Evolutionary conservation across 2,113 vertebrate species (phyloP).

Genomic region (Taxidea taxus): DNA sequence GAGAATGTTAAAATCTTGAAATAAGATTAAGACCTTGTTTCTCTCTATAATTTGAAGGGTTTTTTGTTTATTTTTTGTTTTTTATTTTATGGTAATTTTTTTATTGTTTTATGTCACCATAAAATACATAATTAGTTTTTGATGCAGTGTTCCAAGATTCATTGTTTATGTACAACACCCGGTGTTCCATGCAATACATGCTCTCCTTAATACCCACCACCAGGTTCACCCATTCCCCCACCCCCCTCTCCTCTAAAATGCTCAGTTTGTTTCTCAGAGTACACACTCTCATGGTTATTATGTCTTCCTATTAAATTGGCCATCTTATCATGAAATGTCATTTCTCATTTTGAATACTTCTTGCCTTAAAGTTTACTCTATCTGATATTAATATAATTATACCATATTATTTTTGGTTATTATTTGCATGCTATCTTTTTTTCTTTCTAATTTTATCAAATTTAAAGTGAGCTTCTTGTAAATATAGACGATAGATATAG

Average conservation of each 20-base stretch:
- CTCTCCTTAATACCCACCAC: no score
- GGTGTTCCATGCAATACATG: no score
- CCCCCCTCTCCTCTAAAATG: no score
- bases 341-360: not conserved
- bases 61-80: no score
- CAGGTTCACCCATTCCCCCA: no score
- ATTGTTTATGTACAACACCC: no score
- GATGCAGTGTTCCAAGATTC: no score
- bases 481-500: not conserved
- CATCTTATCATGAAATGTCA: not conserved
- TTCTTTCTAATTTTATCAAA: not conserved
- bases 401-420: not conserved
- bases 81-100: no score
- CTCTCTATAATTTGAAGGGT: not conserved
- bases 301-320: not conserved
- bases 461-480: not conserved
- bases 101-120: no score
- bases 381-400: not conserved
- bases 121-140: no score
- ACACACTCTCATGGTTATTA: not conserved
- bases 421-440: not conserved
- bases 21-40: not conserved
- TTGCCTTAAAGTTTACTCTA: conserved; percentile 3
- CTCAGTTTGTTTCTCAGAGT: no score
- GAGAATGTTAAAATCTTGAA: not conserved